Conservation (phyloP, 2,797 vertebrate species). For the Lophius americanus region DNA sequence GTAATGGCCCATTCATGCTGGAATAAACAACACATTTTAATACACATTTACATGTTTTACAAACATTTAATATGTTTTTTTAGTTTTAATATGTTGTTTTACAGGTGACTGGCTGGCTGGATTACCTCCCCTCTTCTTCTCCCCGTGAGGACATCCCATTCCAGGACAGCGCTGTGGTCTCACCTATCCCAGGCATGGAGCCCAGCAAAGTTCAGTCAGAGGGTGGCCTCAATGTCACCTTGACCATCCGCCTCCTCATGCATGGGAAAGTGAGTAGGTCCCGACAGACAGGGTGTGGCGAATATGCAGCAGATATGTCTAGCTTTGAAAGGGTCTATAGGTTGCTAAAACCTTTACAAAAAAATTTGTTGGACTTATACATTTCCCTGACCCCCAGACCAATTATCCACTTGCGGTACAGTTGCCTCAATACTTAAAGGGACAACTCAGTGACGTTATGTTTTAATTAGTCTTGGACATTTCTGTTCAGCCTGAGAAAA, state of each 20-base stretch:
- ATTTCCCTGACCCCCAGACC: not conserved
- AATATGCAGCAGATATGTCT: not conserved
- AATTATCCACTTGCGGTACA: not conserved
- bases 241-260: conserved; percentile 93
- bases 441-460: not conserved
- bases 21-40: no score
- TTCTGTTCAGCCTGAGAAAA: not conserved
- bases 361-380: not conserved
- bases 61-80: no score
- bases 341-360: not conserved
- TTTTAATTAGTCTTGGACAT: not conserved
- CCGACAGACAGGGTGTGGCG: not conserved
- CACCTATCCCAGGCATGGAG: conserved; percentile 86
- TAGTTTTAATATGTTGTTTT: conserved; percentile 2
- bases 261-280: conserved; percentile 85
- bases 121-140: conserved; percentile 65
- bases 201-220: conserved; percentile 92
- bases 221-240: conserved; percentile 95
- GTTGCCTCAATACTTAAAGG: not conserved
- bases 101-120: conserved; percentile 81
- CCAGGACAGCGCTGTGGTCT: conserved; percentile 54
- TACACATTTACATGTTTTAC: no score
- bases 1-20: no score
- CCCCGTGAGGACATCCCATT: conserved; percentile 70
- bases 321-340: not conserved